Evolutionary conservation across 2,797 vertebrate genomes (phyloP).

Genomic region (Myotis vivesi): DNA sequence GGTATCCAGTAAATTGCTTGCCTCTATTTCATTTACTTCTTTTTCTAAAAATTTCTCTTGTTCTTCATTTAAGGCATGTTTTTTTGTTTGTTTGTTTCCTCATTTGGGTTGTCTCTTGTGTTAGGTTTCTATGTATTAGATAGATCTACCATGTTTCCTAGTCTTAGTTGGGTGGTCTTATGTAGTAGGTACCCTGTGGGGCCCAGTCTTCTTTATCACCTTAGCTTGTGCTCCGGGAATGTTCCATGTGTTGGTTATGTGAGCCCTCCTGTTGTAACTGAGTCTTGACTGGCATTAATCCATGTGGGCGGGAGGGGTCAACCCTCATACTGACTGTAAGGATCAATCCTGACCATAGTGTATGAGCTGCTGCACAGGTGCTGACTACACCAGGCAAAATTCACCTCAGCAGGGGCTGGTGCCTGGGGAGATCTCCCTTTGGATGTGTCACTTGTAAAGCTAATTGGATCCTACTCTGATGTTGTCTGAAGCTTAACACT

Average conservation of each 20-base stretch:
- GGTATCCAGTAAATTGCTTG: neutral
- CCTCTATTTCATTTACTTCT: neutral
- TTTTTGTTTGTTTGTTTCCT: neutral
- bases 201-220: neutral
- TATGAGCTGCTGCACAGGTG: neutral
- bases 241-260: neutral
- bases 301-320: neutral
- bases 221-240: neutral
- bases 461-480: neutral
- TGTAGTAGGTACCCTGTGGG: neutral
- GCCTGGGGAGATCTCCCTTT: neutral
- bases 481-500: neutral
- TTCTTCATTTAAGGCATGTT: neutral
- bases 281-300: neutral
- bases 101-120: neutral
- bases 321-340: neutral
- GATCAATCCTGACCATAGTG: neutral
- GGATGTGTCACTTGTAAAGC: neutral
- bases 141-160: neutral
- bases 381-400: neutral
- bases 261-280: neutral
- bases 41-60: neutral
- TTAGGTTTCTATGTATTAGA: neutral
- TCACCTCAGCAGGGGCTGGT: neutral
- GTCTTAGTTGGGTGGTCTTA: neutral